phyloP scores from a whole-genome alignment of 2,888 invertebrate species.

The Dicyrtoma fusca region DNA sequence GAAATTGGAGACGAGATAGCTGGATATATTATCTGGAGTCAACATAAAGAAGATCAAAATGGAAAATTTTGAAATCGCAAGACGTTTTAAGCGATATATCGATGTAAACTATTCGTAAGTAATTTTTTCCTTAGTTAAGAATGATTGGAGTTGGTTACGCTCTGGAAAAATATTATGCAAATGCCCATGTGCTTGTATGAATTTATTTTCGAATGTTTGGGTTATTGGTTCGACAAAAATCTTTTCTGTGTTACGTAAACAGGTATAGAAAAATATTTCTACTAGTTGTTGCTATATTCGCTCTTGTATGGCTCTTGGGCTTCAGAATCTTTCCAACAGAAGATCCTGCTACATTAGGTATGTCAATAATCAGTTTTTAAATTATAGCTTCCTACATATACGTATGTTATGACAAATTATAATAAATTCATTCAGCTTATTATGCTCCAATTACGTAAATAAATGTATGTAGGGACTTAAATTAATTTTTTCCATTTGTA shows the following conservation, averaged over 20 bases:
- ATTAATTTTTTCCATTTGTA: too few relatives aligned
- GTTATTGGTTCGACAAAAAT: background rate
- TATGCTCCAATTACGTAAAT: too few relatives aligned
- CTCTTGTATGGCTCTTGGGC: conserved; percentile 67
- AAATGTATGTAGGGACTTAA: too few relatives aligned
- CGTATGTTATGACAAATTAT: conserved; percentile 22
- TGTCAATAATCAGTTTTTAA: conserved; percentile 11
- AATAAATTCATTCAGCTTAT: too few relatives aligned
- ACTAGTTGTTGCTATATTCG: conserved; percentile 64
- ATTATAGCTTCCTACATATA: background rate
- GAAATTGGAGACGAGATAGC: too few relatives aligned
- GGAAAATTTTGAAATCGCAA: conserved; percentile 34
- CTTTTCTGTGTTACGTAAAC: conserved; percentile 21
- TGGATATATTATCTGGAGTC: too few relatives aligned
- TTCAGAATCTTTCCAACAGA: conserved; percentile 66
- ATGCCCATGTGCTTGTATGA: too few relatives aligned
- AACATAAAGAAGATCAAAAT: conserved; percentile 3
- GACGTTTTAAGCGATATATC: conserved; percentile 30
- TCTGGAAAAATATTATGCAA: too few relatives aligned
- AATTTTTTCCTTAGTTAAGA: too few relatives aligned
- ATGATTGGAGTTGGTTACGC: background rate
- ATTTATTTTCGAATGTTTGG: background rate
- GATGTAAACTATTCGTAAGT: conserved; percentile 43
- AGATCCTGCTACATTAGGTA: conserved; percentile 60
- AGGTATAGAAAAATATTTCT: conserved; percentile 61